Percentiles rank a stretch among this genome's conserved stretches.
These are phyloP conservation scores for Prionailurus viverrinus DNA, from an alignment of 2,113 vertebrate genomes.

Conservation along the genomic window DNA sequence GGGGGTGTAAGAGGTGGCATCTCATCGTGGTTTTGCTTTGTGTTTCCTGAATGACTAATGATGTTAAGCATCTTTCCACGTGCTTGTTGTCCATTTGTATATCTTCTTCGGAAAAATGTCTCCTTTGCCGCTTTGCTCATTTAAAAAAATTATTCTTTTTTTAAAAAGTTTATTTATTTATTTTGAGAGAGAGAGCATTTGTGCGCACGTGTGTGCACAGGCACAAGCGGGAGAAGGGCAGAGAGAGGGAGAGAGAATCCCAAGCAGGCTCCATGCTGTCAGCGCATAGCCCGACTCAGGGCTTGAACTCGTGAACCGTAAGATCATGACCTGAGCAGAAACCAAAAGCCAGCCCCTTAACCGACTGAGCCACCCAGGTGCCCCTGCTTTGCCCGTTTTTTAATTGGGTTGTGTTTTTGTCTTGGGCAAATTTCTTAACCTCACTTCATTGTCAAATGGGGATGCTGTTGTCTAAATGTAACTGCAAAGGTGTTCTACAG, in stretches of 20 bases:
- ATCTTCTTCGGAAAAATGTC: background rate
- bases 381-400: background rate
- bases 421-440: background rate
- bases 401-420: constrained; percentile 12
- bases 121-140: background rate
- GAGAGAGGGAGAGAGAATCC: too few relatives aligned
- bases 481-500: background rate
- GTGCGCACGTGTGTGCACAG: too few relatives aligned
- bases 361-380: too few relatives aligned
- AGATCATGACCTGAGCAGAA: too few relatives aligned
- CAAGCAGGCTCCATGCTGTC: too few relatives aligned
- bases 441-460: background rate
- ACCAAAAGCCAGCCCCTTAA: too few relatives aligned
- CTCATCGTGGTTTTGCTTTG: background rate
- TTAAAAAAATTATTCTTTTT: background rate
- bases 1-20: background rate
- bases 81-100: background rate
- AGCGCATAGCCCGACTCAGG: too few relatives aligned
- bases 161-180: too few relatives aligned
- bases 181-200: too few relatives aligned
- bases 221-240: too few relatives aligned
- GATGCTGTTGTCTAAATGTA: background rate
- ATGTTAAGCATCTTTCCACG: background rate
- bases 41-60: background rate
- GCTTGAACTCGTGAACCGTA: too few relatives aligned